phyloP scores from a whole-genome alignment of 2,888 invertebrate species.

The Drosophila flavopinicola region DNA sequence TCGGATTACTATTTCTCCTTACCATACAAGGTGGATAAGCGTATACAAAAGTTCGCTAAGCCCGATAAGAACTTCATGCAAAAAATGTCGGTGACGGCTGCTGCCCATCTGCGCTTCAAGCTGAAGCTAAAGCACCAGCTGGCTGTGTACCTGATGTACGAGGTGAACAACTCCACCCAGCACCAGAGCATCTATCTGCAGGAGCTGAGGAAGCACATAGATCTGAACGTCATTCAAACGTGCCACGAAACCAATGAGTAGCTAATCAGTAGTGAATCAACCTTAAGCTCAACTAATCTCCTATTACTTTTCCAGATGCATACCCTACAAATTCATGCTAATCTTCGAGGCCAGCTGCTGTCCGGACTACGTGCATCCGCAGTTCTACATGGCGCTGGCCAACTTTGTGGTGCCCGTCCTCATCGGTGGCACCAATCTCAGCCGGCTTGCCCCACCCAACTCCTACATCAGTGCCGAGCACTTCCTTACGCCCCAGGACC shows the following conservation, averaged over 20 bases:
- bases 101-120: neutral
- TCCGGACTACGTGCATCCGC: conserved; percentile 88
- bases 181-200: conserved; percentile 32
- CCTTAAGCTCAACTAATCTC: no score
- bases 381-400: conserved; percentile 76
- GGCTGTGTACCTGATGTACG: conserved; percentile 26
- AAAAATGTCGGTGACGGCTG: neutral
- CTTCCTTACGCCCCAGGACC: conserved; percentile 85
- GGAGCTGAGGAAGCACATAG: conserved; percentile 29
- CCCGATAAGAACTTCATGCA: neutral
- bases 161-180: conserved; percentile 14
- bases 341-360: conserved; percentile 88
- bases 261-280: neutral
- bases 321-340: conserved; percentile 87
- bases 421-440: conserved; percentile 87
- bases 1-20: conserved; percentile 41
- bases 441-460: conserved; percentile 85
- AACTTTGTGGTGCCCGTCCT: conserved; percentile 86
- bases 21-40: neutral
- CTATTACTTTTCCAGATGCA: conserved; percentile 44
- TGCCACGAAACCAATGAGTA: conserved; percentile 28
- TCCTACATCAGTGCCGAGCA: conserved; percentile 87
- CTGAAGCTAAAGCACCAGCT: conserved; percentile 17
- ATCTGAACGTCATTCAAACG: conserved; percentile 15
- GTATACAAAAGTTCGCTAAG: conserved; percentile 11